Percentiles rank a stretch among this genome's conserved stretches.
Evolutionary conservation across 2,888 invertebrate species (phyloP).

Genomic region (Brenthis ino): DNA sequence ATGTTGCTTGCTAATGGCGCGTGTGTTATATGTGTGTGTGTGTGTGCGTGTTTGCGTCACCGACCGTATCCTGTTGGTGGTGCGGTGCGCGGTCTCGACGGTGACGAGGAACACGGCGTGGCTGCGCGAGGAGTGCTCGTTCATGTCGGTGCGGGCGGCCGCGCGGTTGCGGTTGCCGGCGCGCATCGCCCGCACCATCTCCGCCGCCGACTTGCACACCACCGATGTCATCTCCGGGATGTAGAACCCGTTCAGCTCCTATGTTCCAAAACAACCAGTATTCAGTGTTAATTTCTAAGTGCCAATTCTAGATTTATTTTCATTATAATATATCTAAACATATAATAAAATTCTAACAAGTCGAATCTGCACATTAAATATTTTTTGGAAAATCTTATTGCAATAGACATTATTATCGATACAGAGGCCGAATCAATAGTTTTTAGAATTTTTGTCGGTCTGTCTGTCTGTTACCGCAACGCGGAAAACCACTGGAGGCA

Average conservation of each 20-base stretch:
- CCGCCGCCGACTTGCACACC: slow-evolving; percentile 95
- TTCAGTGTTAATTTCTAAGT: neutral
- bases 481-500: too few species aligned
- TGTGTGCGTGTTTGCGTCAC: slow-evolving; percentile 23
- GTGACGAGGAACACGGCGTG: slow-evolving; percentile 99
- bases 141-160: slow-evolving; percentile 98
- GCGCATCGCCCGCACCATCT: slow-evolving; percentile 97
- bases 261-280: slow-evolving; percentile 9
- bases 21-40: too few species aligned
- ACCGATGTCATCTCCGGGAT: slow-evolving; percentile 97
- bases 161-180: slow-evolving; percentile 96
- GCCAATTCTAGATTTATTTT: too few species aligned
- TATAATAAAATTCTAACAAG: too few species aligned
- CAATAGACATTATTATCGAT: too few species aligned
- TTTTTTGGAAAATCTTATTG: too few species aligned
- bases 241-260: slow-evolving; percentile 91
- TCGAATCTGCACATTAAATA: too few species aligned
- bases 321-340: too few species aligned
- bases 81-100: slow-evolving; percentile 89
- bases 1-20: too few species aligned
- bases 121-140: slow-evolving; percentile 98
- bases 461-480: too few species aligned
- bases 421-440: too few species aligned
- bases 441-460: too few species aligned
- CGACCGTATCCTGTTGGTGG: slow-evolving; percentile 73